A percentile compares a stretch with the other conserved stretches of the same genome.
These are phyloP conservation scores for Elegia similella DNA, from an alignment of 2,888 invertebrate genomes.

Conservation along the genomic window DNA sequence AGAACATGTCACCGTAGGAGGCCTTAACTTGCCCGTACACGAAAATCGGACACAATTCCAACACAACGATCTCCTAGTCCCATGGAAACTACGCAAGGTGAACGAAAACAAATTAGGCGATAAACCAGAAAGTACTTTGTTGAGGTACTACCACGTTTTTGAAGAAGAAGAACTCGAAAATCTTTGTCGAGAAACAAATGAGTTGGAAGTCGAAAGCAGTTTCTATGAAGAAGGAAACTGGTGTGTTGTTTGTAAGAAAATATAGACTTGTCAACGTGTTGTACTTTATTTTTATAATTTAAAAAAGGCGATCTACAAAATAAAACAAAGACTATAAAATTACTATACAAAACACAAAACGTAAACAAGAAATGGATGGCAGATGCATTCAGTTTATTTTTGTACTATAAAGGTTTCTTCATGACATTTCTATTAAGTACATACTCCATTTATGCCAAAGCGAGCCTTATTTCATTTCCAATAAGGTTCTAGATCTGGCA, in stretches of 20 bases:
- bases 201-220: constrained; percentile 81
- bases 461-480: neutral
- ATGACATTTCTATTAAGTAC: neutral
- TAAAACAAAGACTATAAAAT: constrained; percentile 46
- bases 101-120: constrained; percentile 51
- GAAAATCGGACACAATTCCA: constrained; percentile 94
- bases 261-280: constrained; percentile 43
- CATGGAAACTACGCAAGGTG: constrained; percentile 89
- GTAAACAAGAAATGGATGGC: constrained; percentile 31
- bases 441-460: neutral
- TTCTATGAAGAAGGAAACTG: constrained; percentile 99
- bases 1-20: constrained; percentile 44
- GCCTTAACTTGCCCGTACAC: constrained; percentile 87
- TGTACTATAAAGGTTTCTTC: neutral
- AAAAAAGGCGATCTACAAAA: constrained; percentile 54
- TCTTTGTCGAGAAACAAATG: constrained; percentile 80
- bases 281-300: constrained; percentile 52
- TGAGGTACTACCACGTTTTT: constrained; percentile 97
- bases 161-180: constrained; percentile 89
- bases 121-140: constrained; percentile 78
- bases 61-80: constrained; percentile 95
- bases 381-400: constrained; percentile 27
- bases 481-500: neutral
- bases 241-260: constrained; percentile 91
- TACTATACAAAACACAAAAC: constrained; percentile 44